Base-by-base conservation (phyloP, 2,797 vertebrate genomes). In the Chaunax sp. region DNA sequence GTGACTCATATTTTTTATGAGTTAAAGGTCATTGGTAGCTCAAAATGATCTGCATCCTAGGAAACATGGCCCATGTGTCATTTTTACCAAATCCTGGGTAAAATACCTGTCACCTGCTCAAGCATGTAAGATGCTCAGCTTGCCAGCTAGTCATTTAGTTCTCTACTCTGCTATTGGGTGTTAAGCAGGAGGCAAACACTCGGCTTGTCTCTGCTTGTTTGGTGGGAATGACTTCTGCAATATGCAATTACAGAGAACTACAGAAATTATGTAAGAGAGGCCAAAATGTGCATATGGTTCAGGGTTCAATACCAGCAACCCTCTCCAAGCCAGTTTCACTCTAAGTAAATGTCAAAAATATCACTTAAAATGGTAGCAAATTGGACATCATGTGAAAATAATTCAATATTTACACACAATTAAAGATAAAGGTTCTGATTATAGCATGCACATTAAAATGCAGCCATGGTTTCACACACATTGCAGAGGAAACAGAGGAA, bases 371-470 rank as follows among this genome's bases (percentile, higher is more conserved):
- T n/a, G 16, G 47, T 37, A 45, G 53, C 8, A 51, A 26, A 52
- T 25, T 25, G 25, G 30, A 15, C 37, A 56, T 35, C 23, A 65
- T 0, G 15, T 59, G 64, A 35, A 63, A 35, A 64, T 54, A 41
- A 61, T 23, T 13, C 5, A 41, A 62, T 5, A 52, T 63, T 22
- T 63, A 28, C 64, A 75, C 64, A 75, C 56, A 45, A 57, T 57
- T 30, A 5, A 41, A 49, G 23, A 44, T 51, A 47, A 50, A 44
- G 35, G 11, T 16, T 50, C 11, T 15, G n/a, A 63, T 72, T 66
- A n/a, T 43, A 38, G n/a, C 14, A 5, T 20, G 26, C 26, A 20
- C 14, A 37, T 22, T 30, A 19, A 13, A 20, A 44, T 40, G 30
- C 19, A 55, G 43, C 54, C 60, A 37, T 51, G 38, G 10, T 41